Evolutionary conservation across 2,113 vertebrate species (phyloP).

Genomic region (Neotoma lepida): DNA sequence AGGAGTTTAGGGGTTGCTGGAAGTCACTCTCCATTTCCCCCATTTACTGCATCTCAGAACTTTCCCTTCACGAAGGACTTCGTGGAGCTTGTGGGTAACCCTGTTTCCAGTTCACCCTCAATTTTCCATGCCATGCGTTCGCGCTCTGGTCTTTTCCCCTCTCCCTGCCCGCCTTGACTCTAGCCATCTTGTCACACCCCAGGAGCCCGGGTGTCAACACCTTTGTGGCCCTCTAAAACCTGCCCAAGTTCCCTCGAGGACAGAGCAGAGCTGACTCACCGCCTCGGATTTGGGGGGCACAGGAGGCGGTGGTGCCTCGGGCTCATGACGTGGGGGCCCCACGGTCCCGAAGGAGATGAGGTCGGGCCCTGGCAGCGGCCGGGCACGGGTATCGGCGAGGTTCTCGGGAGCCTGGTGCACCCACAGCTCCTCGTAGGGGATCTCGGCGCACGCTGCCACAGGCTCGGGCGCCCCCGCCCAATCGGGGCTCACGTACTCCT

Average conservation of each 20-base stretch:
- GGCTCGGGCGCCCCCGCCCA: constrained; percentile 91
- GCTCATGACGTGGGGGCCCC: constrained; percentile 73
- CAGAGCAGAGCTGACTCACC: constrained; percentile 88
- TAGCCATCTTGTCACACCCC: background rate
- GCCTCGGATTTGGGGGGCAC: constrained; percentile 99
- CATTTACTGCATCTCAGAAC: background rate
- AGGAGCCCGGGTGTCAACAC: background rate
- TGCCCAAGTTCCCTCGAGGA: background rate
- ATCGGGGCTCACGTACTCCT: constrained; percentile 94
- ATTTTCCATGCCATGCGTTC: background rate
- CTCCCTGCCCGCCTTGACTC: background rate
- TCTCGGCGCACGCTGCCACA: constrained; percentile 86
- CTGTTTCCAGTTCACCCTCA: background rate
- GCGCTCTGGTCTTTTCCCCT: background rate
- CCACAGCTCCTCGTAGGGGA: constrained; percentile 98
- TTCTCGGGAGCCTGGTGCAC: constrained; percentile 86
- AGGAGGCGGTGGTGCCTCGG: constrained; percentile 90
- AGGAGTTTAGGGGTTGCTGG: background rate
- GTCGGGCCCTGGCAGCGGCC: constrained; percentile 81
- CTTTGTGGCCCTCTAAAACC: background rate
- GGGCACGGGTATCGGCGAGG: constrained; percentile 72
- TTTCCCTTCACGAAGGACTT: background rate
- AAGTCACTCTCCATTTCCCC: background rate
- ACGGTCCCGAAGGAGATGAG: constrained; percentile 88
- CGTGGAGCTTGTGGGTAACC: background rate